phyloP scores from a whole-genome alignment of 2,888 invertebrate species.

The Empis livida region DNA sequence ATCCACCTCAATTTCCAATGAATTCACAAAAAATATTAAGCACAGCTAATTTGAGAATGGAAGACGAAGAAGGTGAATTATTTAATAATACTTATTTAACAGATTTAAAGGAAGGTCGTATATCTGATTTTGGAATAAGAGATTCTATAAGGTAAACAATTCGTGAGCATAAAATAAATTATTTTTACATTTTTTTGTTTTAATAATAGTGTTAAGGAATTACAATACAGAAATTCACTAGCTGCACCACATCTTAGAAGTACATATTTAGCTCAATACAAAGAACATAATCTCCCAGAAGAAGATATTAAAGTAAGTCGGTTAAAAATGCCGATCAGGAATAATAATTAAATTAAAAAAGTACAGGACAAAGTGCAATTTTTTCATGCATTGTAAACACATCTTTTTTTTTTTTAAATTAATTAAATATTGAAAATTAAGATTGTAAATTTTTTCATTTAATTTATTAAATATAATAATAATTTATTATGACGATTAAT shows the following conservation, averaged over 20 bases:
- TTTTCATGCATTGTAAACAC: too few relatives aligned
- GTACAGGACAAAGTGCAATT: too few relatives aligned
- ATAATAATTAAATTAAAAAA: too few relatives aligned
- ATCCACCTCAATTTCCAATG: not conserved
- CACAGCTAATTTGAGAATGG: slow-evolving; percentile 47
- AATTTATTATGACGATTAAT: too few relatives aligned
- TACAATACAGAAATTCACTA: slow-evolving; percentile 67
- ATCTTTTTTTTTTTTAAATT: too few relatives aligned
- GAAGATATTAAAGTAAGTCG: slow-evolving; percentile 51
- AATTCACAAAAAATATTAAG: not conserved
- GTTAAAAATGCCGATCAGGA: too few relatives aligned
- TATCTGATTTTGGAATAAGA: slow-evolving; percentile 24
- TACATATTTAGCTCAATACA: slow-evolving; percentile 71
- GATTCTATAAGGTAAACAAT: slow-evolving; percentile 20
- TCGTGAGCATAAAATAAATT: not conserved
- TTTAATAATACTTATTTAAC: slow-evolving; percentile 69
- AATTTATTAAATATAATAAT: too few relatives aligned
- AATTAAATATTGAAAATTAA: too few relatives aligned
- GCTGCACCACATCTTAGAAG: slow-evolving; percentile 76
- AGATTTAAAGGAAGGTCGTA: slow-evolving; percentile 47
- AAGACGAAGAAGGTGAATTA: slow-evolving; percentile 75
- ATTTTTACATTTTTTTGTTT: not conserved
- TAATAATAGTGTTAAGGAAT: slow-evolving; percentile 44
- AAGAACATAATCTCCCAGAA: slow-evolving; percentile 46
- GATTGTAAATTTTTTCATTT: too few relatives aligned